phyloP scores from a whole-genome alignment of 1,140 invertebrate species.

The Eubasilissa regina region DNA sequence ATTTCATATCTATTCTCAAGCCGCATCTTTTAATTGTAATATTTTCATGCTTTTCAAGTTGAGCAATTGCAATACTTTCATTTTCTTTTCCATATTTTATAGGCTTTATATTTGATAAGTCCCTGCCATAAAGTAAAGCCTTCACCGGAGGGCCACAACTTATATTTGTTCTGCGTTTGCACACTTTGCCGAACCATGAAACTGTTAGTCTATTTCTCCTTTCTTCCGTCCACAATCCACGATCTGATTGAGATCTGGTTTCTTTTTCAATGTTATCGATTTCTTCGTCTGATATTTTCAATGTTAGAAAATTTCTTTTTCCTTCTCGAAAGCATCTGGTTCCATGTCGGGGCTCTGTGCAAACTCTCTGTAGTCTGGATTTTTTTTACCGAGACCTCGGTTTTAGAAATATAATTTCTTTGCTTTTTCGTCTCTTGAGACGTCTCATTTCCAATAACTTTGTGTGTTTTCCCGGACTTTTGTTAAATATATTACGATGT shows the following conservation, averaged over 20 bases:
- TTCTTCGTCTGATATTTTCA: background rate
- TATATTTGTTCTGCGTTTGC: background rate
- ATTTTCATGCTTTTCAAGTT: slow-evolving; percentile 40
- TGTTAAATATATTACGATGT: too few relatives aligned
- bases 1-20: background rate
- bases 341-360: background rate
- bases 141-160: background rate
- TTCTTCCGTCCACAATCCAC: background rate
- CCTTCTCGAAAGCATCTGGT: background rate
- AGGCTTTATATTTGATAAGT: slow-evolving; percentile 22
- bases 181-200: background rate
- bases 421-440: too few relatives aligned
- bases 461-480: too few relatives aligned
- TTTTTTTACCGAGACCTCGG: too few relatives aligned
- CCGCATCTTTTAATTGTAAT: slow-evolving; percentile 32
- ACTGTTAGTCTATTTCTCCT: slow-evolving; percentile 5
- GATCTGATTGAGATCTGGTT: background rate
- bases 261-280: background rate
- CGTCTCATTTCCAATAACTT: too few relatives aligned
- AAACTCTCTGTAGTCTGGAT: too few relatives aligned
- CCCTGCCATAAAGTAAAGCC: background rate
- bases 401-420: too few relatives aligned
- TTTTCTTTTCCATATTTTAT: slow-evolving; percentile 44
- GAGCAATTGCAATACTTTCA: slow-evolving; percentile 31
- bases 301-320: background rate